These are phyloP conservation scores for Syrmaticus mikado DNA, from an alignment of 2,113 vertebrate species.

Conservation along the genomic window DNA sequence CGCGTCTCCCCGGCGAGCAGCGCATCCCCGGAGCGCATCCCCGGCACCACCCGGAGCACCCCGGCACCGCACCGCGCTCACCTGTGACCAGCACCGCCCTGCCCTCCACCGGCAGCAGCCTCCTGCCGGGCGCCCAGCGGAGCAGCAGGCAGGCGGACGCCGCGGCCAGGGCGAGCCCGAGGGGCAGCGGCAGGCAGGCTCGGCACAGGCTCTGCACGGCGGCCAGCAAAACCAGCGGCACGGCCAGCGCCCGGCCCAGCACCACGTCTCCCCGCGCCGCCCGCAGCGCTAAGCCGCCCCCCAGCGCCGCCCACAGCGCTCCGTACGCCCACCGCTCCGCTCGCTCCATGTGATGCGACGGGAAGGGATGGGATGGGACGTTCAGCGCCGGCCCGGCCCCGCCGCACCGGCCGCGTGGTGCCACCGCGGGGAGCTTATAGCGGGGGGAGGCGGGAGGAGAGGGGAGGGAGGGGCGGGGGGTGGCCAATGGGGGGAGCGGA, in stretches of 20 bases:
- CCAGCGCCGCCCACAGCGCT: slow-evolving; percentile 18
- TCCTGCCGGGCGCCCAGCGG: slow-evolving; percentile 14
- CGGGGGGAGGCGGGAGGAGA: no score
- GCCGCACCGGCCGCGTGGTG: not conserved
- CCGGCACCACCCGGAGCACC: not conserved
- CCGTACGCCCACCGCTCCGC: slow-evolving; percentile 47
- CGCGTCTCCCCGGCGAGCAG: not conserved
- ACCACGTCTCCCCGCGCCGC: slow-evolving; percentile 5
- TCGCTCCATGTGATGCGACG: not conserved
- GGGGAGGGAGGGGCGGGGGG: no score
- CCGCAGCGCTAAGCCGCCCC: not conserved
- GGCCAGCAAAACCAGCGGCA: slow-evolving; percentile 9
- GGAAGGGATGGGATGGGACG: no score
- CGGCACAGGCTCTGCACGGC: slow-evolving; percentile 39
- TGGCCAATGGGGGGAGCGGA: no score
- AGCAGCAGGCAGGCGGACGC: slow-evolving; percentile 48
- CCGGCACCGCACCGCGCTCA: slow-evolving; percentile 39
- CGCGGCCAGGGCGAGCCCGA: slow-evolving; percentile 48
- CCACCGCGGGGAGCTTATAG: no score
- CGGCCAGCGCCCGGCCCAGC: not conserved
- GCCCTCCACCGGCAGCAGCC: slow-evolving; percentile 57
- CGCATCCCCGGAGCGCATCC: not conserved
- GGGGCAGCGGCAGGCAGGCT: slow-evolving; percentile 35
- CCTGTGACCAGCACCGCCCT: slow-evolving; percentile 73
- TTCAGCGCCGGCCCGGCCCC: not conserved